Conservation (phyloP, 1,140 invertebrate species). For the Drosophila chauvacae region DNA sequence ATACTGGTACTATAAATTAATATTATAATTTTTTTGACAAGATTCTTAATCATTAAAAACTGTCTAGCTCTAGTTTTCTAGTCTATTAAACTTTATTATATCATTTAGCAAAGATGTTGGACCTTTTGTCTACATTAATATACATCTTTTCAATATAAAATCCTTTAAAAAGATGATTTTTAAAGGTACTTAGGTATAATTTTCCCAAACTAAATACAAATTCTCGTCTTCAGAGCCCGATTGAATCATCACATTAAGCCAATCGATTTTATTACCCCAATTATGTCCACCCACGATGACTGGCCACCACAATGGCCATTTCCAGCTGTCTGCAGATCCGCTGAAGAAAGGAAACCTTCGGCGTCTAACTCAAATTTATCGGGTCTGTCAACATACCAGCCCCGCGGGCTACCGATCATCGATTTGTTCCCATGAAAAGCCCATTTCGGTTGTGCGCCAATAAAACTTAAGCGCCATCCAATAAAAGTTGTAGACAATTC, state of each 20-base stretch:
- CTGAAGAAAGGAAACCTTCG: constrained; percentile 13
- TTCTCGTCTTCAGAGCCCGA: not conserved
- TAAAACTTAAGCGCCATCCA: constrained; percentile 64
- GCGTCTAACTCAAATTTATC: constrained; percentile 32
- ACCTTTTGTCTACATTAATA: no score
- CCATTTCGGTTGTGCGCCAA: constrained; percentile 57
- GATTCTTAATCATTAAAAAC: not conserved
- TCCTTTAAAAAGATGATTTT: not conserved
- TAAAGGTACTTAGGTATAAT: not conserved
- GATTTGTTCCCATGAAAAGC: constrained; percentile 55
- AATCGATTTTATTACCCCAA: constrained; percentile 30
- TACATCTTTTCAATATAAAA: no score
- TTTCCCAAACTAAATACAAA: not conserved
- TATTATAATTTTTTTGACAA: not conserved
- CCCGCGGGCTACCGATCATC: constrained; percentile 25
- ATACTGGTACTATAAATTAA: no score
- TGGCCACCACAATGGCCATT: constrained; percentile 4
- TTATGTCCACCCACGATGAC: constrained; percentile 27
- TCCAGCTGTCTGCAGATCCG: constrained; percentile 3
- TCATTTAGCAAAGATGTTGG: no score
- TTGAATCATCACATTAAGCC: constrained; percentile 20
- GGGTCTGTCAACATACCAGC: constrained; percentile 30
- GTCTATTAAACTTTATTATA: not conserved
- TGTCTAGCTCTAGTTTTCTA: no score
- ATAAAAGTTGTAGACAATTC: constrained; percentile 50